Base-by-base conservation (phyloP, 2,888 invertebrate genomes). In the Carterocephalus palaemon region DNA sequence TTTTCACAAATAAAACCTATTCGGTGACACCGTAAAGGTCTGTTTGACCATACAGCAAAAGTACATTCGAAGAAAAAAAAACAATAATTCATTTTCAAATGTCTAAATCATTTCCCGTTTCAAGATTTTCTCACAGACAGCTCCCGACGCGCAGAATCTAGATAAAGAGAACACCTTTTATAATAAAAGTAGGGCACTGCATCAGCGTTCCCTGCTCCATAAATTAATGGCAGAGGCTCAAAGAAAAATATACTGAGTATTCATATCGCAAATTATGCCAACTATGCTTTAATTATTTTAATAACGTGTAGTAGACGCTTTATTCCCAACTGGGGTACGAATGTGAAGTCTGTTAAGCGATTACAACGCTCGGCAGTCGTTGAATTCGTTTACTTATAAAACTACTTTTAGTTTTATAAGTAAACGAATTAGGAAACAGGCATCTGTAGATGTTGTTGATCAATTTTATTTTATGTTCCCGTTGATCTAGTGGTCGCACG, bases 81-180 rank as follows among this genome's bases (percentile, higher is more conserved):
- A n/a, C n/a, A n/a, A n/a, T n/a, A n/a, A n/a, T n/a, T n/a, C n/a
- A n/a, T n/a, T n/a, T n/a, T n/a, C n/a, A n/a, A n/a, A n/a, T n/a
- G n/a, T n/a, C n/a, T n/a, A n/a, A n/a, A n/a, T n/a, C n/a, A 3
- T 12, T 26, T 26, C 7, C 6, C 12, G 6, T 10, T 1, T 4
- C 13, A 26, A 8, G 2, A 40, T 7, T 24, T 20, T 38, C 4
- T 1, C 31, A 15, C 42, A 42, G 34, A 7, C 12, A 17, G 42
- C 34, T 42, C 42, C 20, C 20, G 2, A 34, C 8, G 10, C 6
- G 9, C 20, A 19, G 42, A 28, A 42, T 42, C 34, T 42, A 42
- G 42, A 42, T 42, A 42, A 42, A 42, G 34, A 42, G 42, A 42
- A 42, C 42, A 34, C 42, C 42, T 42, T 42, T 42, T 42, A 42